Conservation (phyloP, 2,888 invertebrate species). For the Mesodorylaimus sp. region DNA sequence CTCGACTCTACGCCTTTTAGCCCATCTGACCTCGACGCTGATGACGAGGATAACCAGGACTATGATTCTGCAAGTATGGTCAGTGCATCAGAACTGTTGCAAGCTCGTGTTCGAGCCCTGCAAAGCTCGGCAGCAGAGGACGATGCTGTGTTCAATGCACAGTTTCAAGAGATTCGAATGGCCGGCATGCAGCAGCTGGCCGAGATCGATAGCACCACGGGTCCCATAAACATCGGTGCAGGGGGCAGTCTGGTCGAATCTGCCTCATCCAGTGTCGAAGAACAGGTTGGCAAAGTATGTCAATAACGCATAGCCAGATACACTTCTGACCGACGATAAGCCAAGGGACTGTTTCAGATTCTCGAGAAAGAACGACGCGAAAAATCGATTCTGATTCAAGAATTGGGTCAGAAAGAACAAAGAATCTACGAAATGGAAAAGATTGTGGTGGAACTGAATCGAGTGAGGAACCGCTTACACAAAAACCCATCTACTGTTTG, state of each 20-base stretch:
- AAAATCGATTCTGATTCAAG: background rate
- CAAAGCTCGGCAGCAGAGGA: background rate
- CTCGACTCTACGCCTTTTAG: no score
- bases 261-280: background rate
- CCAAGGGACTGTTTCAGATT: background rate
- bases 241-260: background rate
- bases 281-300: background rate
- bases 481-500: no score
- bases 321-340: background rate
- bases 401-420: background rate
- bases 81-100: background rate
- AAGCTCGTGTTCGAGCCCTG: background rate
- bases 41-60: constrained; percentile 43
- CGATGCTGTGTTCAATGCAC: background rate
- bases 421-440: background rate
- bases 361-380: background rate
- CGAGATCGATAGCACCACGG: background rate
- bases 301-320: background rate
- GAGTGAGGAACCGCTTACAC: background rate
- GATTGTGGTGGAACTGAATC: background rate
- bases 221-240: no score
- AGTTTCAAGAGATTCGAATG: background rate
- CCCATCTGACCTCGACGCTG: constrained; percentile 44
- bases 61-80: constrained; percentile 25
- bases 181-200: background rate